Base-by-base conservation (phyloP, 2,113 vertebrate genomes). In the Pyxicephalus adspersus region DNA sequence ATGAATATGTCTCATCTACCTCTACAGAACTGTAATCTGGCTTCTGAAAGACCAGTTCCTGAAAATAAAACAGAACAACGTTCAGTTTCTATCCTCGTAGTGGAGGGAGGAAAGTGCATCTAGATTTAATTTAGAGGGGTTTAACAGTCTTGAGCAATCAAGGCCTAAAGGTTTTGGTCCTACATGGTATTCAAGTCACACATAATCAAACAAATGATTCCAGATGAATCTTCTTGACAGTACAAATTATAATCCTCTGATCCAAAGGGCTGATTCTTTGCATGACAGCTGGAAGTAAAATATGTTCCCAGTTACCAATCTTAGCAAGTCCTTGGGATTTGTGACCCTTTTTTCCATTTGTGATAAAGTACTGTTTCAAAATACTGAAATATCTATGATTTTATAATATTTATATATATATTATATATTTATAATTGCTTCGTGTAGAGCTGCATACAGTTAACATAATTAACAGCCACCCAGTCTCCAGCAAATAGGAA, bases 101-200 rank as follows among this genome's bases (percentile, higher is more conserved):
- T 20, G n/a, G 22, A 8, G 22, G 2, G 9, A 18, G 38, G 52
- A 58, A 73, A 34, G 15, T 57, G 28, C 22, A n/a, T 15, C 51
- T 72, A 55, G 25, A 18, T 57, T 58, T 29, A 58, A 18, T 57
- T 58, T 29, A 58, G 28, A 72, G 19, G 58, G 3, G 26, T 54
- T 73, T 22, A 34, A 73, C 34, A 73, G 28, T 58, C 45, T 34
- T 73, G 70, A 58, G 13, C 19, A 29, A 57, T 71, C 45, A 71
- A 71, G 26, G 50, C 45, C 31, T 45, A 71, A 71, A 71, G 17
- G 50, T 71, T 38, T 58, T 5, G 34, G 23, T 34, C 20, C 20
- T 58, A 34, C 70, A 73, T 34, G 11, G 7, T 58, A 20, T 34
- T n/a, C 11, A 73, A 73, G 54, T 58, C 18, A 71, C 18, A 7